phyloP scores from a whole-genome alignment of 2,797 vertebrate genomes.

The Xenentodon cancila region DNA sequence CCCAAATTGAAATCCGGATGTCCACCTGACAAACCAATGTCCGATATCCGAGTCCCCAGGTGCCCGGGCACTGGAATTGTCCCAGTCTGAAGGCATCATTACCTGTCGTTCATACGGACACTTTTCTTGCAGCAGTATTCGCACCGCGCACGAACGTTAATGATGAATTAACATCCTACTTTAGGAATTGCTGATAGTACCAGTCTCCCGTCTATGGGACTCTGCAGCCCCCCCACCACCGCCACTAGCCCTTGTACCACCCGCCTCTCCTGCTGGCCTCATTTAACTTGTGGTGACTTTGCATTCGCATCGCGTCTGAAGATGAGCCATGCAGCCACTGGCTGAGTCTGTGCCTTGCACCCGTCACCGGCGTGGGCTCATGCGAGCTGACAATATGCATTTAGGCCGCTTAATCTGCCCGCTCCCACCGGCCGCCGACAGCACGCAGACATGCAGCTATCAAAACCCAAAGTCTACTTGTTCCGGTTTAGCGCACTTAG shows the following conservation, averaged over 20 bases:
- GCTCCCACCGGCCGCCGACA: conserved; percentile 6
- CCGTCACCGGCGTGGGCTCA: conserved; percentile 57
- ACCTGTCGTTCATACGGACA: too few relatives aligned
- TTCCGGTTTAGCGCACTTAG: conserved; percentile 32
- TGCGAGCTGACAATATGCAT: conserved; percentile 62
- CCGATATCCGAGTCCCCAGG: too few relatives aligned
- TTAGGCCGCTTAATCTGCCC: conserved; percentile 31
- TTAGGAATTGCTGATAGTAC: conserved; percentile 21
- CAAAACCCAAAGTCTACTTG: conserved; percentile 42
- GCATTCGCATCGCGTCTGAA: conserved; percentile 61
- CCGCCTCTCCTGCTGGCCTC: conserved; percentile 66
- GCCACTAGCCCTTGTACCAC: conserved; percentile 55
- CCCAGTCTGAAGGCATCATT: too few relatives aligned
- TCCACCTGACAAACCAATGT: too few relatives aligned
- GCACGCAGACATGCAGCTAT: conserved; percentile 57
- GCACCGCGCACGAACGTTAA: not conserved
- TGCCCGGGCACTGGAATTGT: too few relatives aligned
- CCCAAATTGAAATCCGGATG: too few relatives aligned
- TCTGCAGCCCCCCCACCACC: conserved; percentile 1
- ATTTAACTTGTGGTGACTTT: conserved; percentile 64
- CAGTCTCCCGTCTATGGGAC: conserved; percentile 36
- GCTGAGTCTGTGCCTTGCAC: conserved; percentile 51
- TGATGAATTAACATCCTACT: conserved; percentile 34
- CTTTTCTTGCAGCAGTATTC: too few relatives aligned
- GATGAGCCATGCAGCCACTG: conserved; percentile 54